phyloP scores from a whole-genome alignment of 2,797 vertebrate species.

The Phrynocephalus vlangalii region DNA sequence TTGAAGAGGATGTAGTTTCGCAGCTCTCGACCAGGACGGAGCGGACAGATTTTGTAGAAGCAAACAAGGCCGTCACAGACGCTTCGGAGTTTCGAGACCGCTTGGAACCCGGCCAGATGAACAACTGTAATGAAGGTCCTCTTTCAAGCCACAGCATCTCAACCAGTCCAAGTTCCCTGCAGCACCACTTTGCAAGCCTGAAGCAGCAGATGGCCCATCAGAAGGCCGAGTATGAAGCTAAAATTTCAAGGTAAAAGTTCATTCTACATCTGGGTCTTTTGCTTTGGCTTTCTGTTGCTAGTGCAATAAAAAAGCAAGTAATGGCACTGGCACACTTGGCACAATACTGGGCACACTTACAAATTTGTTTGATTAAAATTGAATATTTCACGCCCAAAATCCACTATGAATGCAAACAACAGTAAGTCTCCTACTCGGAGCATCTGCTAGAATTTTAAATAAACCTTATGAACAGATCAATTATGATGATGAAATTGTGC shows the following conservation, averaged over 20 bases:
- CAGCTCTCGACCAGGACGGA: neutral
- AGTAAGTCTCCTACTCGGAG: neutral
- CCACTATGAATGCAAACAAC: neutral
- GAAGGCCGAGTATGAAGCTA: conserved; percentile 30
- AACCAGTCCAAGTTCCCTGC: neutral
- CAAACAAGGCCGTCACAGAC: rapidly evolving
- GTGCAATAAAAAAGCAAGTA: rapidly evolving
- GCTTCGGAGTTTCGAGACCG: neutral
- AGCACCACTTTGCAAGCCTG: conserved; percentile 11
- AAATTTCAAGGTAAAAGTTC: conserved; percentile 51
- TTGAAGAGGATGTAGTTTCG: conserved; percentile 29
- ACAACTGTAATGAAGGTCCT: rapidly evolving
- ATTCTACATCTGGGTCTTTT: rapidly evolving
- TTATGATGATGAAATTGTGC: neutral
- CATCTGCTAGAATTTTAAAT: neutral
- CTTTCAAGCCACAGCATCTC: neutral
- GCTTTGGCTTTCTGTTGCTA: neutral
- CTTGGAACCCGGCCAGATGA: rapidly evolving
- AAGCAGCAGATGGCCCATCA: conserved; percentile 42
- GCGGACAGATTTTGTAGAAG: conserved; percentile 23
- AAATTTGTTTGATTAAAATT: neutral
- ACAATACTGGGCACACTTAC: neutral
- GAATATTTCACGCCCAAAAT: neutral
- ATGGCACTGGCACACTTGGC: neutral
- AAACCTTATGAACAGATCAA: neutral